Evolutionary conservation across 2,888 invertebrate genomes (phyloP).

Genomic region (Nyleta sp.): DNA sequence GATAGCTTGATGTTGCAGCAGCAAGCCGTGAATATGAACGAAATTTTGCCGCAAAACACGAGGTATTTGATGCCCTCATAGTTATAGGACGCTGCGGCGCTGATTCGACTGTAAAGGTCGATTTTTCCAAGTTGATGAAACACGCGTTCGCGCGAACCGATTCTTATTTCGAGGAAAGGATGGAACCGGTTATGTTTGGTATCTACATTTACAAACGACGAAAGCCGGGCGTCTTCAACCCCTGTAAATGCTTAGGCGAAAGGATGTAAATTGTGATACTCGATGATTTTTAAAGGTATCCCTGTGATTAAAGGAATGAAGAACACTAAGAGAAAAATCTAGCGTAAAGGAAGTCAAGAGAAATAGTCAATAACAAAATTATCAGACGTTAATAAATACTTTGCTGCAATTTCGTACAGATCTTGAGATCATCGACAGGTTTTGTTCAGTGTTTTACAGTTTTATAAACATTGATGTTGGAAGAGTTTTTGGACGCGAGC

Average conservation of each 20-base stretch:
- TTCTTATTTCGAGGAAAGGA: too few species aligned
- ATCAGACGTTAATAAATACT: too few species aligned
- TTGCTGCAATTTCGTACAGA: too few species aligned
- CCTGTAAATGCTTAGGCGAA: constrained; percentile 15
- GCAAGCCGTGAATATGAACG: constrained; percentile 79
- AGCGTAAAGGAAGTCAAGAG: constrained; percentile 17
- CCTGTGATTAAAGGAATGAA: constrained; percentile 49
- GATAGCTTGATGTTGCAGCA: constrained; percentile 74
- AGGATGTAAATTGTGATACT: constrained; percentile 60
- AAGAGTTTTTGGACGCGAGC: too few species aligned
- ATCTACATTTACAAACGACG: constrained; percentile 28
- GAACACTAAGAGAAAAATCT: constrained; percentile 31
- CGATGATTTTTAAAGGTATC: constrained; percentile 45
- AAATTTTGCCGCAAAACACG: constrained; percentile 79
- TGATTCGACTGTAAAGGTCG: background rate
- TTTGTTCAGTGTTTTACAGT: too few species aligned
- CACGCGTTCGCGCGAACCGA: too few species aligned
- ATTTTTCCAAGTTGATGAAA: background rate
- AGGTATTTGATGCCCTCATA: constrained; percentile 81
- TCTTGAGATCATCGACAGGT: too few species aligned
- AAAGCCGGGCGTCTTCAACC: constrained; percentile 11
- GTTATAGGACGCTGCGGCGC: constrained; percentile 60
- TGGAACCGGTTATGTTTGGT: constrained; percentile 25
- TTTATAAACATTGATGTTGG: too few species aligned
- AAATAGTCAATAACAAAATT: constrained; percentile 44